Evolutionary conservation across 2,888 invertebrate genomes (phyloP).

Genomic region (Dicyrtomina minuta): DNA sequence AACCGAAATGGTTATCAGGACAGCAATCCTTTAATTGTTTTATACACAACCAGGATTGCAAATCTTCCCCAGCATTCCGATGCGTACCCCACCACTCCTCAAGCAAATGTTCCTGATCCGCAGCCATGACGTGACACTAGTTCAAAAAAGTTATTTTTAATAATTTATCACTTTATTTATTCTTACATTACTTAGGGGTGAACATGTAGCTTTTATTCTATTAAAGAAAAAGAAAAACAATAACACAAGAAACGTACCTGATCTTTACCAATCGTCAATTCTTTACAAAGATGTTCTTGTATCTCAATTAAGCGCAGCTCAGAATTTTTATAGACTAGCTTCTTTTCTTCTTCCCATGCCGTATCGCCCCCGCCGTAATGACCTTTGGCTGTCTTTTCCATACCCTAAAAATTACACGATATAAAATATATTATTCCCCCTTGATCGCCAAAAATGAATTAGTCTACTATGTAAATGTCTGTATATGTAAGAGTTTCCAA

Average conservation of each 20-base stretch:
- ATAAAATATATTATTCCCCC: too few species aligned
- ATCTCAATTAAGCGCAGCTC: slow-evolving; percentile 90
- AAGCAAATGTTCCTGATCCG: slow-evolving; percentile 75
- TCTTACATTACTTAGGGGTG: neutral
- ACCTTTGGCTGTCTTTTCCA: slow-evolving; percentile 77
- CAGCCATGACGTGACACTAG: slow-evolving; percentile 81
- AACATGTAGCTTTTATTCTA: neutral
- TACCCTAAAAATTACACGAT: slow-evolving; percentile 62
- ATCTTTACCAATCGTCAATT: slow-evolving; percentile 68
- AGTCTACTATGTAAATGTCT: too few species aligned
- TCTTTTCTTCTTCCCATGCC: slow-evolving; percentile 88
- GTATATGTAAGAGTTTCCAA: too few species aligned
- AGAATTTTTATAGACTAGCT: slow-evolving; percentile 78
- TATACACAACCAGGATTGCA: slow-evolving; percentile 77
- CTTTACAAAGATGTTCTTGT: slow-evolving; percentile 80
- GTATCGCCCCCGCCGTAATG: slow-evolving; percentile 92
- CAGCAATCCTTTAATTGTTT: slow-evolving; percentile 77
- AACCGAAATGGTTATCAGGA: slow-evolving; percentile 76
- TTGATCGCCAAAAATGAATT: too few species aligned
- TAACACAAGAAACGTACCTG: slow-evolving; percentile 57
- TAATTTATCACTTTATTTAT: slow-evolving; percentile 9
- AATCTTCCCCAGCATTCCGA: slow-evolving; percentile 63
- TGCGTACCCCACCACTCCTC: slow-evolving; percentile 88
- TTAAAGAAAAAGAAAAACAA: neutral
- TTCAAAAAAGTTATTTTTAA: slow-evolving; percentile 22